Percentiles rank a stretch among this genome's conserved stretches.
Evolutionary conservation across 2,797 vertebrate genomes (phyloP).

Genomic region (Phalloptychus januarius): DNA sequence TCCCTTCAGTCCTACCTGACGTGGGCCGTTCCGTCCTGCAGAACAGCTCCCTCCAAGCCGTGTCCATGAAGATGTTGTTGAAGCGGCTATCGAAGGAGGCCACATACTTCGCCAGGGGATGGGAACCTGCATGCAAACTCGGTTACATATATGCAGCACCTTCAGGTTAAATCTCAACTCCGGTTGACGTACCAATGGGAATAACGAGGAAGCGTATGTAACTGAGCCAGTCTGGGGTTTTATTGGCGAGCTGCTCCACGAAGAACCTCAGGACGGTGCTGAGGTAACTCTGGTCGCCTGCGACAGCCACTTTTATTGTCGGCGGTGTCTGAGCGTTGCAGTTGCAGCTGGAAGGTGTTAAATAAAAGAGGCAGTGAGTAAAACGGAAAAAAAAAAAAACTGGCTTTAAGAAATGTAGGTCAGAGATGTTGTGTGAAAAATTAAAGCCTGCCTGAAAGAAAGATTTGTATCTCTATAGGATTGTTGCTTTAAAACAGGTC

Average conservation of each 20-base stretch:
- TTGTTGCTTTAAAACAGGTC: conserved; percentile 22
- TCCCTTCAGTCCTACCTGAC: conserved; percentile 73
- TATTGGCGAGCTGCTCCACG: conserved; percentile 87
- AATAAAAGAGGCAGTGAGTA: conserved; percentile 6
- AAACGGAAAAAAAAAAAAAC: conserved; percentile 3
- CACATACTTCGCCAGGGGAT: conserved; percentile 85
- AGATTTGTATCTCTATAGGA: conserved; percentile 12
- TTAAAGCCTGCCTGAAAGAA: conserved; percentile 5
- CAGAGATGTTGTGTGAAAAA: conserved; percentile 29
- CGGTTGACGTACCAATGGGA: conserved; percentile 78
- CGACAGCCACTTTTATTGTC: conserved; percentile 85
- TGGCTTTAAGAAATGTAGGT: conserved; percentile 16
- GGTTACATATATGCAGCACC: neutral
- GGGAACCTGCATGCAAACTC: conserved; percentile 73
- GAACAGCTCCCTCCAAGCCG: conserved; percentile 85
- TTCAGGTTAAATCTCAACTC: neutral
- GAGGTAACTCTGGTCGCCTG: conserved; percentile 86
- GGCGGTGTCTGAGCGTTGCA: conserved; percentile 86
- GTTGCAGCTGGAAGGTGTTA: conserved; percentile 78
- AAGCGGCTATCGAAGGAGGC: conserved; percentile 85
- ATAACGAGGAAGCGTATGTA: conserved; percentile 87
- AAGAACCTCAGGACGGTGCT: conserved; percentile 86
- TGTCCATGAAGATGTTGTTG: conserved; percentile 86
- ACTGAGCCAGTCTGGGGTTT: conserved; percentile 87
- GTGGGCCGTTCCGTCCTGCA: conserved; percentile 81